A percentile compares a stretch with the other conserved stretches of the same genome.
phyloP scores from a whole-genome alignment of 2,888 invertebrate genomes.

The Ophion ventricosus region DNA sequence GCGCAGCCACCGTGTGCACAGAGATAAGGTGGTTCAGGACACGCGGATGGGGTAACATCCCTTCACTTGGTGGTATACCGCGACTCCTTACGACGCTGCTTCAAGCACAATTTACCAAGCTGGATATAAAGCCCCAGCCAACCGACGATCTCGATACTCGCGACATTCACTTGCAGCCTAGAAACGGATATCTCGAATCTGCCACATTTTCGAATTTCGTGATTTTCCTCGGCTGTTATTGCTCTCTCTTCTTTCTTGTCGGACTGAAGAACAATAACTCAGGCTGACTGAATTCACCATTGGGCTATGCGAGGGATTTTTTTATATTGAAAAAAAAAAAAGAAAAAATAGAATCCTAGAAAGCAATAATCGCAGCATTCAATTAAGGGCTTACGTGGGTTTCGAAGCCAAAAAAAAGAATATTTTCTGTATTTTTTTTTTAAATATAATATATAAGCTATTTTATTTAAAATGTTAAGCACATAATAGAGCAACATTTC shows the following conservation, averaged over 20 bases:
- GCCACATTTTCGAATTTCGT: neutral
- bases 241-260: neutral
- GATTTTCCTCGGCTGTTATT: neutral
- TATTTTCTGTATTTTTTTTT: too few relatives aligned
- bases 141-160: conserved; percentile 39
- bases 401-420: too few relatives aligned
- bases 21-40: conserved; percentile 77
- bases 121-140: conserved; percentile 19
- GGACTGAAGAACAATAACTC: neutral
- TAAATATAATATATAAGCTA: too few relatives aligned
- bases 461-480: too few relatives aligned
- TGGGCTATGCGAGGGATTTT: neutral
- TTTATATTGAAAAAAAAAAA: neutral
- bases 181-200: conserved; percentile 9
- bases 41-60: conserved; percentile 62
- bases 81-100: conserved; percentile 78
- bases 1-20: conserved; percentile 82
- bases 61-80: conserved; percentile 63
- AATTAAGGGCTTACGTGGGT: too few relatives aligned
- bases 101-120: conserved; percentile 75
- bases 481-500: too few relatives aligned
- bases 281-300: neutral
- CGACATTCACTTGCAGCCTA: conserved; percentile 5
- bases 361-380: too few relatives aligned
- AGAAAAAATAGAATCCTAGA: too few relatives aligned